Base-by-base conservation (phyloP, 2,113 vertebrate species). In the Takifugu flavidus region DNA sequence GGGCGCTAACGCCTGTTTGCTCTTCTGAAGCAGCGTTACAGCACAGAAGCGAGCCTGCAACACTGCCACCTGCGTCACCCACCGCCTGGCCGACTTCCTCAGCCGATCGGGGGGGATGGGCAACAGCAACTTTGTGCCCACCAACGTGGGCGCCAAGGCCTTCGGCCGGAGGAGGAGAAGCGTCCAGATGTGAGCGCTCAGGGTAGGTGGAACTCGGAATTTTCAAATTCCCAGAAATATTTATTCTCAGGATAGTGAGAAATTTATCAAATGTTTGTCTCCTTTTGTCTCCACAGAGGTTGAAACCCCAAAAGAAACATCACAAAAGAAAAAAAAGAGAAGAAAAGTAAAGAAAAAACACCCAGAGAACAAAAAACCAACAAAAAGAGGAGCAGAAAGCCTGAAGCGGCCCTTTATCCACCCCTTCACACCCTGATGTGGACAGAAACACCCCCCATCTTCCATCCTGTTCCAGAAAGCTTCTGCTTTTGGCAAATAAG, bases 51-150 rank as follows among this genome's bases (percentile, higher is more conserved):
- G 95, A 59, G 91, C 92, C 26, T 98, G 96, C 84, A 98, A 95
- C 84, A 98, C 94, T n/a, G 94, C 95, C 1, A 98, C 96, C 52
- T 98, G 96, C 0, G 95, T 94, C 62, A 98, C 95, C 65, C 95
- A 98, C 44, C 94, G 95, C 53, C 87, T 98, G 88, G 95, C 94
- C 0, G 94, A 94, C 86, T 92, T 95, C 80, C 94, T 98, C 56
- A 97, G 94, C 89, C 90, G 95, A 70, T 94, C 95, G 12, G 94
- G 95, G 34, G 95, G 93, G 2, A 90, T 98, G 78, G 89, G 91
- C 77, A 95, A 92, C 89, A 92, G 83, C 80, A 92, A 91, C 86
- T 98, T 95, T 0, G 89, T 96, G 62, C 93, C 95, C 44, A 98
- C 96, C 72, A 87, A 98, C 0, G 95, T 98, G 3, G 95, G 96